phyloP scores from a whole-genome alignment of 64 coral and sea anemone species.

The Actinia equina region DNA sequence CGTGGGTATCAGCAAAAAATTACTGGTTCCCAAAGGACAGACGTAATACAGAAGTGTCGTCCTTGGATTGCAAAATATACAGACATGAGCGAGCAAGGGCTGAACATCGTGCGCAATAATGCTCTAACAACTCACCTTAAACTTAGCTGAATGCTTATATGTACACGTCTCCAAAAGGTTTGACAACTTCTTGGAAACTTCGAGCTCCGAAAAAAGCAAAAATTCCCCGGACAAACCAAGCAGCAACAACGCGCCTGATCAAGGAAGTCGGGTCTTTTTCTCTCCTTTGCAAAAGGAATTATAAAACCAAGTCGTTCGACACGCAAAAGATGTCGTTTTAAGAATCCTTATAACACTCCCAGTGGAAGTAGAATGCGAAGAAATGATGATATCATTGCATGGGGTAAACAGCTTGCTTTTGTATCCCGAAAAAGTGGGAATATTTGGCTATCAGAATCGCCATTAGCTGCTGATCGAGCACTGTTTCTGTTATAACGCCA shows the following conservation, averaged over 20 bases:
- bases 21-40: conserved; percentile 21
- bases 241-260: conserved; percentile 36
- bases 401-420: conserved; percentile 36
- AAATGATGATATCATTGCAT: conserved; percentile 68
- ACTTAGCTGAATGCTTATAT: conserved; percentile 49
- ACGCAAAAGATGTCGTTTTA: conserved; percentile 92
- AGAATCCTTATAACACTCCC: conserved; percentile 75
- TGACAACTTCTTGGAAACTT: conserved; percentile 48
- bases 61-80: conserved; percentile 13
- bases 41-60: conserved; percentile 13
- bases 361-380: conserved; percentile 78
- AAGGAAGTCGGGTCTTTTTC: conserved; percentile 73
- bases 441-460: not conserved
- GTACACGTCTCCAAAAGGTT: conserved; percentile 58
- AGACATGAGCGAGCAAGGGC: not conserved
- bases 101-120: not conserved
- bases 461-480: not conserved
- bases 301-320: conserved; percentile 54
- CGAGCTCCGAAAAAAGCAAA: conserved; percentile 73
- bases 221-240: conserved; percentile 41
- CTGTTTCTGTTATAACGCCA: conserved; percentile 52
- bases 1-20: conserved; percentile 2
- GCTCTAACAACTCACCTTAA: conserved; percentile 50
- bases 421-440: conserved; percentile 48
- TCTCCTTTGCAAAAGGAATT: conserved; percentile 95